Percentiles rank a stretch among this genome's conserved stretches.
These are phyloP conservation scores for Anarhynchus alexandrinus DNA, from an alignment of 2,113 vertebrate species.

Conservation along the genomic window DNA sequence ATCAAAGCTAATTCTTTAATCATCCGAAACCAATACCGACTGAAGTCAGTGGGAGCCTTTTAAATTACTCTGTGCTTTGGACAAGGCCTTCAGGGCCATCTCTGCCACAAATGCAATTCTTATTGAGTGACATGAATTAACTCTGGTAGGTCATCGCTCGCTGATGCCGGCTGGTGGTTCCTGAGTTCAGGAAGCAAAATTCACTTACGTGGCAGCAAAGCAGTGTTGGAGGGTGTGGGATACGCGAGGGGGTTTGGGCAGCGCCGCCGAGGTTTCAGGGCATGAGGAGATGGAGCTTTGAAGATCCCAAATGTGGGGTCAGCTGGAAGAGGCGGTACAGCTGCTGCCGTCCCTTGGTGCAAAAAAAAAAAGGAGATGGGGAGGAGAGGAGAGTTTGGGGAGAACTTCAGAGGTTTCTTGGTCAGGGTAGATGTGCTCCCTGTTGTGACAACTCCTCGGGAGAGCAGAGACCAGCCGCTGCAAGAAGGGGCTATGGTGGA, in stretches of 20 bases:
- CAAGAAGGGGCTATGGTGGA: neutral
- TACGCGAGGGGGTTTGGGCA: rapidly evolving
- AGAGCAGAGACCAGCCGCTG: neutral
- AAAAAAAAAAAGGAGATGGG: neutral
- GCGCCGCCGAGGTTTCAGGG: neutral
- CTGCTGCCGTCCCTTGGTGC: neutral
- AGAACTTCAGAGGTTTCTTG: neutral
- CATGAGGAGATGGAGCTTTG: neutral
- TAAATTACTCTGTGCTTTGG: neutral
- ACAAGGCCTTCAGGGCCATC: neutral
- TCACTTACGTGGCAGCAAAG: neutral
- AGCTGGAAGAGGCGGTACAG: neutral
- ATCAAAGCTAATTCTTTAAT: neutral
- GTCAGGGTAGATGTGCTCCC: neutral
- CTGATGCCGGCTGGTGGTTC: rapidly evolving
- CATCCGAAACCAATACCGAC: neutral
- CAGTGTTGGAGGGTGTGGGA: neutral
- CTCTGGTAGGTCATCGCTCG: neutral
- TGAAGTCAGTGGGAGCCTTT: neutral
- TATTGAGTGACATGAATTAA: neutral
- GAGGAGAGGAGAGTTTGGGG: no score
- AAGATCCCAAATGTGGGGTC: neutral
- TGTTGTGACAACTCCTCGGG: neutral
- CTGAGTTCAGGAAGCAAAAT: neutral
- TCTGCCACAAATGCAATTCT: neutral